A percentile compares a stretch with the other conserved stretches of the same genome.
These are phyloP conservation scores for Dufourea novaeangliae DNA, from an alignment of 1,140 invertebrate species.

Conservation along the genomic window DNA sequence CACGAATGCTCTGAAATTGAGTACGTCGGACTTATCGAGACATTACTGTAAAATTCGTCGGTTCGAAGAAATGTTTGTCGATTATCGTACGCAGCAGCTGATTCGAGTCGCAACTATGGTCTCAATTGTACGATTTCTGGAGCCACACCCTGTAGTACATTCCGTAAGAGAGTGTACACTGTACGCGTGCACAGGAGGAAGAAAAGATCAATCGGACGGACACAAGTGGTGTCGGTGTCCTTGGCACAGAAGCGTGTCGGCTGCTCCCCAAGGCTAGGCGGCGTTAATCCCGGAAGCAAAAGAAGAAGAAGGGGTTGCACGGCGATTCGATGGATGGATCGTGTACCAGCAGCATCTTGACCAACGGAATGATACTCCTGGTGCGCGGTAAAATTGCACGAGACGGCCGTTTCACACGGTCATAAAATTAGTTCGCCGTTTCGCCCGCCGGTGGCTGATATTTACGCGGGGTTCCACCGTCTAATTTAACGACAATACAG, in stretches of 20 bases:
- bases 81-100: no score
- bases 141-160: no score
- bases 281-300: constrained; percentile 11
- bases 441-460: constrained; percentile 20
- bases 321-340: neutral
- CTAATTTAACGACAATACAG: constrained; percentile 54
- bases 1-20: no score
- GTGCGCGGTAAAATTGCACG: neutral
- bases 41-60: no score
- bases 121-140: no score
- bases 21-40: no score
- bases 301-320: neutral
- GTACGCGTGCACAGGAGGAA: neutral
- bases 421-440: constrained; percentile 52
- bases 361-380: constrained; percentile 16
- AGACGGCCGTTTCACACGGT: constrained; percentile 14
- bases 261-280: no score
- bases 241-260: constrained; percentile 31
- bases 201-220: neutral
- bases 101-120: no score
- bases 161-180: no score
- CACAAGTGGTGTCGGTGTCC: neutral
- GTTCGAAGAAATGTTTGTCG: no score
- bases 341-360: neutral
- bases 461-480: constrained; percentile 36